phyloP scores from a whole-genome alignment of 1,140 invertebrate species.

The Solenopsis fugax region DNA sequence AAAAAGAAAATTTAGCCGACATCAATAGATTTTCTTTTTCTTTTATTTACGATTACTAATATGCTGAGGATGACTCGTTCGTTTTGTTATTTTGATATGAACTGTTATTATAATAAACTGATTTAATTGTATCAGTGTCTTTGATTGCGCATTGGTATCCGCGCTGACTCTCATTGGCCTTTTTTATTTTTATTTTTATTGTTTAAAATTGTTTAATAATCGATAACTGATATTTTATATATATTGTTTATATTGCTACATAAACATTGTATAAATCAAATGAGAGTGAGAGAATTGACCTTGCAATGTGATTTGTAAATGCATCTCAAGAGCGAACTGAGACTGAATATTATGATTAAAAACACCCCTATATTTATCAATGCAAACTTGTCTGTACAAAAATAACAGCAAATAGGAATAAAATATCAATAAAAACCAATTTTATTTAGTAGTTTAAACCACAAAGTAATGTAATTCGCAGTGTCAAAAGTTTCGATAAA shows the following conservation, averaged over 20 bases:
- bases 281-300: not conserved
- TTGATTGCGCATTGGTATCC: too few relatives aligned
- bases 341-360: not conserved
- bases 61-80: too few relatives aligned
- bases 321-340: not conserved
- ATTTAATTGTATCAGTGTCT: too few relatives aligned
- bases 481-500: not conserved
- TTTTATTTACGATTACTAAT: too few relatives aligned
- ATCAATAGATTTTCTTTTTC: too few relatives aligned
- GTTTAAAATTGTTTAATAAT: too few relatives aligned
- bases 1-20: too few relatives aligned
- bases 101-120: too few relatives aligned
- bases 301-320: not conserved
- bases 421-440: not conserved
- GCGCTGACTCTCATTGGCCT: too few relatives aligned
- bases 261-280: not conserved
- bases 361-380: constrained; percentile 9
- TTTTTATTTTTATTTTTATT: too few relatives aligned
- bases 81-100: too few relatives aligned
- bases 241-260: not conserved
- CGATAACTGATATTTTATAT: not conserved
- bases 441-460: not conserved
- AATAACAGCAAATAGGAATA: not conserved
- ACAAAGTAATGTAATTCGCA: not conserved
- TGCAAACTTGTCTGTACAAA: not conserved